Base-by-base conservation (phyloP, 2,888 invertebrate species). In the Strigamia crassipes region DNA sequence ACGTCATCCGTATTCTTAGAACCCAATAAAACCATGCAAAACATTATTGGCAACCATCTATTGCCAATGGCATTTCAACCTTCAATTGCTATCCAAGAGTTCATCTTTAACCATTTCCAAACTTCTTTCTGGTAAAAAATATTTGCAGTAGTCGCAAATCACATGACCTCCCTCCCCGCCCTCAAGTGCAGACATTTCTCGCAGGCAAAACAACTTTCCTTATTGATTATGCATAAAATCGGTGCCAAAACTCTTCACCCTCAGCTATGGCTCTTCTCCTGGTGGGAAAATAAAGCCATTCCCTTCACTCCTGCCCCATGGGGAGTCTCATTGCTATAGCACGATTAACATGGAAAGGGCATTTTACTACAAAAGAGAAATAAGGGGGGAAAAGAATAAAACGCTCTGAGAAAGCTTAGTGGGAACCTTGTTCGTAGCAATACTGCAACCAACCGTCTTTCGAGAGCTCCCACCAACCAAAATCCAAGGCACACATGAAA, bases 191-290 rank as follows among this genome's bases (percentile, higher is more conserved):
- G 46, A 31, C 31, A 31, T 31, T 73, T 73, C 27, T 31, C 31
- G 31, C 73, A 31, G 31, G 73, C 73, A 31, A 73, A 73, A 73
- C 73, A 73, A 31, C 73, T 73, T 73, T 73, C 27, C 73, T 31
- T 73, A 73, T 73, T 73, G 73, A 73, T 73, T 73, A 73, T 73
- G 73, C 73, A 73, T 73, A 73, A 73, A 73, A 73, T 73, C 73
- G 73, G 46, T 46, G 46, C 46, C 46, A 46, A 6, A 46, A 46
- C 46, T 46, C 46, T 15, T 46, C 46, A 46, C 15, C 46, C 46
- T 13, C 9, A 46, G 15, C 13, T 46, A 15, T 15, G 15, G 15
- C 46, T 46, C 46, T 46, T 46, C 46, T 13, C 46, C 13, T 15
- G 15, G 46, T 13, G 46, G 46, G 13, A 15, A 46, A 46, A 46